Conservation (phyloP, 1,140 invertebrate genomes). For the Caenorhabditis inopinata region DNA sequence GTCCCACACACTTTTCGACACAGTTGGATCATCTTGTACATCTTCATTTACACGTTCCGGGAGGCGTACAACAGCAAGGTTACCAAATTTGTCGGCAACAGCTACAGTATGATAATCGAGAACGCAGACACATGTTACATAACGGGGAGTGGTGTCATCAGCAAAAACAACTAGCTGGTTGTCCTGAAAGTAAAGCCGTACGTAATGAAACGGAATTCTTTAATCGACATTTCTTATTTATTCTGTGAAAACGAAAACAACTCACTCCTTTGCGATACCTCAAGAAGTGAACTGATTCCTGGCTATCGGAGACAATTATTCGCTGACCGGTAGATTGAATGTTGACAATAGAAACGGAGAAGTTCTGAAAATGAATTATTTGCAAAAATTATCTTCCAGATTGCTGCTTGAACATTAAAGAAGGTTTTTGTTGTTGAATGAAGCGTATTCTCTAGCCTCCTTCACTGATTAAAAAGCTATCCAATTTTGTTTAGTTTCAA, state of each 20-base stretch:
- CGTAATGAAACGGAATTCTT: too few species aligned
- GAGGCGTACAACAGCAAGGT: constrained; percentile 76
- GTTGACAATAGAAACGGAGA: constrained; percentile 88
- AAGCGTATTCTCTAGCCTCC: too few species aligned
- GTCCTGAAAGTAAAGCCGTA: too few species aligned
- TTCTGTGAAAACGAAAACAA: too few species aligned
- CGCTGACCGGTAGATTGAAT: constrained; percentile 89
- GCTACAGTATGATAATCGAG: constrained; percentile 95
- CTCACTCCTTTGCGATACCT: constrained; percentile 75
- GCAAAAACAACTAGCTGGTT: constrained; percentile 98
- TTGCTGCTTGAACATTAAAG: too few species aligned
- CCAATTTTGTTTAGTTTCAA: neutral
- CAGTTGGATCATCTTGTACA: constrained; percentile 97
- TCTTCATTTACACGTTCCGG: constrained; percentile 89
- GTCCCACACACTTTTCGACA: constrained; percentile 96
- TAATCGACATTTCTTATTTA: too few species aligned
- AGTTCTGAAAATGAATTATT: constrained; percentile 73
- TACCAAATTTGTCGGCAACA: constrained; percentile 97
- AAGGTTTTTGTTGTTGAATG: too few species aligned
- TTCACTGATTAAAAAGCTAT: too few species aligned
- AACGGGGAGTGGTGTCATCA: constrained; percentile 93
- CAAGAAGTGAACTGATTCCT: constrained; percentile 94
- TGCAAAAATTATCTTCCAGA: neutral
- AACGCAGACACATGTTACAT: constrained; percentile 87
- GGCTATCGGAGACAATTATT: constrained; percentile 90